These are phyloP conservation scores for Nomada ferruginata DNA, from an alignment of 2,888 invertebrate species.

Conservation along the genomic window DNA sequence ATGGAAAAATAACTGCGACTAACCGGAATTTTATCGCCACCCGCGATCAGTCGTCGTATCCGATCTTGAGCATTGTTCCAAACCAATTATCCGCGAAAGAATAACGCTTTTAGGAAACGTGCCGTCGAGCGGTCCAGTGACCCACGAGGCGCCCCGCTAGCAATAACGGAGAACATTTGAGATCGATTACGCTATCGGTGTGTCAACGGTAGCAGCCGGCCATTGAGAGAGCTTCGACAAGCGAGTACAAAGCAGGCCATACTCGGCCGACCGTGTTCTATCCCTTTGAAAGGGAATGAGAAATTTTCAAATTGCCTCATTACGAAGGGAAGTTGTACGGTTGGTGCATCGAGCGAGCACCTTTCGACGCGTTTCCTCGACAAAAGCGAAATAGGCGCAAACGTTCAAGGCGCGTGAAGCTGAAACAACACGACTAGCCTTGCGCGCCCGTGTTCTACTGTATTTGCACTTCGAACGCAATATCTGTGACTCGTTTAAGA, in stretches of 20 bases:
- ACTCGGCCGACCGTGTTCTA: conserved; percentile 47
- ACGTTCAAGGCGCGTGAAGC: neutral
- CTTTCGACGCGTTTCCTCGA: conserved; percentile 14
- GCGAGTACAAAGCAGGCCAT: conserved; percentile 46
- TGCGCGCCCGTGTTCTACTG: too few relatives aligned
- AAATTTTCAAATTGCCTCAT: conserved; percentile 54
- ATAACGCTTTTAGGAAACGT: neutral
- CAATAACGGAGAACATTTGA: conserved; percentile 30
- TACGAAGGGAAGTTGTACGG: conserved; percentile 26
- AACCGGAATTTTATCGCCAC: neutral
- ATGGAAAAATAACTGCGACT: neutral
- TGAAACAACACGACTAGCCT: neutral
- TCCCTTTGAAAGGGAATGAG: conserved; percentile 50
- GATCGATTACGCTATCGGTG: conserved; percentile 53
- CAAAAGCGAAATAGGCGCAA: conserved; percentile 1
- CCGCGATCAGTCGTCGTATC: neutral
- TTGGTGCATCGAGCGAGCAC: conserved; percentile 3
- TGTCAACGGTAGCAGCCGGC: conserved; percentile 7
- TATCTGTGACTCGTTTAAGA: conserved; percentile 13
- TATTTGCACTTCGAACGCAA: neutral
- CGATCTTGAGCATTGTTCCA: too few relatives aligned
- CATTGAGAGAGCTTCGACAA: conserved; percentile 43
- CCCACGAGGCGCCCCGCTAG: neutral
- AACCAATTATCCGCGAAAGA: too few relatives aligned
- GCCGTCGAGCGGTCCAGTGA: neutral